Conservation (phyloP, 2,797 vertebrate genomes). For the Lepilemur ruficaudatus region DNA sequence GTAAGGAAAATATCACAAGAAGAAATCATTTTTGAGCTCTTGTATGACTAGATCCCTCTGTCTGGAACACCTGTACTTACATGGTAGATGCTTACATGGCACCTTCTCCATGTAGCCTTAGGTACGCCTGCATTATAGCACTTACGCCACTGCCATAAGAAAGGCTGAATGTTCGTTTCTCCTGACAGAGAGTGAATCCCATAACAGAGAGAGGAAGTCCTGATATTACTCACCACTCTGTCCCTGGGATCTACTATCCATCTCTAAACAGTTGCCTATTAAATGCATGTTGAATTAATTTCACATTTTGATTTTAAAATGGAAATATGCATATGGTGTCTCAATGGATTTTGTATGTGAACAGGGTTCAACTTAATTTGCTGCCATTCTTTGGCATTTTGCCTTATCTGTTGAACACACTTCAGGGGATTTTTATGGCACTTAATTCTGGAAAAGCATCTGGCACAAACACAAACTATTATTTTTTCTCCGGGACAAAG, state of each 20-base stretch:
- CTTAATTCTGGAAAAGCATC: constrained; percentile 71
- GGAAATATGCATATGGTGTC: constrained; percentile 63
- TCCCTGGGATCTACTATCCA: background rate
- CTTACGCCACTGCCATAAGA: background rate
- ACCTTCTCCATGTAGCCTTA: background rate
- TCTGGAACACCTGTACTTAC: background rate
- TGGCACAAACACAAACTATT: constrained; percentile 75
- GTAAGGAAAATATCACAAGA: background rate
- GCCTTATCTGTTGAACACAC: constrained; percentile 70
- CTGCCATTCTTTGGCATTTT: constrained; percentile 57
- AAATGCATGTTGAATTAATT: constrained; percentile 69
- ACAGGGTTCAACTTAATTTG: constrained; percentile 63
- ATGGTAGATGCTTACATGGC: background rate
- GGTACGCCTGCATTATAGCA: background rate
- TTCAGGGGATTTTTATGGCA: constrained; percentile 71
- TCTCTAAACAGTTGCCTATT: constrained; percentile 40
- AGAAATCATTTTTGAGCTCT: background rate
- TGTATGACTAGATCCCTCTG: background rate
- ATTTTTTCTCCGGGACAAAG: constrained; percentile 62
- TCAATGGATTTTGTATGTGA: constrained; percentile 60
- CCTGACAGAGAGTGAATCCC: background rate
- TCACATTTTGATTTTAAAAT: constrained; percentile 68
- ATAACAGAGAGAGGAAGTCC: background rate
- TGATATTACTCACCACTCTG: background rate
- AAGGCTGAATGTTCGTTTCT: background rate